phyloP scores from a whole-genome alignment of 1,140 invertebrate genomes.

The Euura lappo region DNA sequence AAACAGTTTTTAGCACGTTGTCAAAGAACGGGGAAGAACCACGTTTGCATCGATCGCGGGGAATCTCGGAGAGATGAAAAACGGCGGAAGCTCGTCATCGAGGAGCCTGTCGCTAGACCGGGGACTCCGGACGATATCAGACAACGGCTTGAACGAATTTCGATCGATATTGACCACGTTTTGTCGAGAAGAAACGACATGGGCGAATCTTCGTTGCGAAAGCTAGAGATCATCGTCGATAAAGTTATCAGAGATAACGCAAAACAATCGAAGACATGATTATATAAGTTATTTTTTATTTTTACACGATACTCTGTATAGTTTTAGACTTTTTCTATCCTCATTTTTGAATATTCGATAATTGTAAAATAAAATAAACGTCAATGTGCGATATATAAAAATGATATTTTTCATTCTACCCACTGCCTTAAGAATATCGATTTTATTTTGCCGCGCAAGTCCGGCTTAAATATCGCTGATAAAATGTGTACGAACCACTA shows the following conservation, averaged over 20 bases:
- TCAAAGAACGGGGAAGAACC: slow-evolving; percentile 13
- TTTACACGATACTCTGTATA: too few relatives aligned
- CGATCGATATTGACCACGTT: slow-evolving; percentile 27
- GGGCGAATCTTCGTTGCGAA: not conserved
- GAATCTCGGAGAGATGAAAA: slow-evolving; percentile 40
- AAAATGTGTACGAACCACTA: too few relatives aligned
- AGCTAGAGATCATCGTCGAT: not conserved
- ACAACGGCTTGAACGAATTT: slow-evolving; percentile 22
- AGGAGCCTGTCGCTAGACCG: not conserved
- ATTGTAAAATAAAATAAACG: too few relatives aligned
- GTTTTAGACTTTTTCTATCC: too few relatives aligned
- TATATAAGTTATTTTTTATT: too few relatives aligned
- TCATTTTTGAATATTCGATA: too few relatives aligned
- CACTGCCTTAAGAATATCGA: not conserved
- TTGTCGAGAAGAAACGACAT: slow-evolving; percentile 12
- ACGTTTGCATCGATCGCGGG: slow-evolving; percentile 34
- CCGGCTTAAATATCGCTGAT: not conserved
- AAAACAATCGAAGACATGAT: too few relatives aligned
- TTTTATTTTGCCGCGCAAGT: not conserved
- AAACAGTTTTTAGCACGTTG: slow-evolving; percentile 12
- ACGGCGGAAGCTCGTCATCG: slow-evolving; percentile 27
- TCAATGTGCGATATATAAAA: too few relatives aligned
- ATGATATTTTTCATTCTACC: too few relatives aligned
- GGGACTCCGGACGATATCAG: not conserved
- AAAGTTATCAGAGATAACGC: not conserved